Percentiles rank a stretch among this genome's conserved stretches.
phyloP scores from a whole-genome alignment of 1,140 invertebrate genomes.

The Drosophila nikananu region DNA sequence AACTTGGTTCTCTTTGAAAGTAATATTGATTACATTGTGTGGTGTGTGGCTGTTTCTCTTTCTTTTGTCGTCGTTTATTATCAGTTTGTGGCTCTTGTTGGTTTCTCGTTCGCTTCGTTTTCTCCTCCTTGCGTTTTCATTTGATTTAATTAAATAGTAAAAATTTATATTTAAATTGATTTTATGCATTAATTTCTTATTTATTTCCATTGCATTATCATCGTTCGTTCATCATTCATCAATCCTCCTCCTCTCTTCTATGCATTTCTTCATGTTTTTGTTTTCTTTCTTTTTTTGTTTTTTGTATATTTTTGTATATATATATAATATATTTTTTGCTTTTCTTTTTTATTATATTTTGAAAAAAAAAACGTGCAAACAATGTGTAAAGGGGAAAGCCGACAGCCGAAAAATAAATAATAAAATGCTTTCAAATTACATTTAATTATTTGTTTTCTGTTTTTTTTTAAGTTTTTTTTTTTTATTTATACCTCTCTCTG shows the following conservation, averaged over 20 bases:
- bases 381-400: slow-evolving; percentile 95
- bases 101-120: slow-evolving; percentile 28
- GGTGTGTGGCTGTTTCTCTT: slow-evolving; percentile 23
- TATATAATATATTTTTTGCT: slow-evolving; percentile 38
- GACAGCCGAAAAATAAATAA: slow-evolving; percentile 87
- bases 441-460: slow-evolving; percentile 71
- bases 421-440: slow-evolving; percentile 82
- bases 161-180: slow-evolving; percentile 80
- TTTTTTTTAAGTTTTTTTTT: slow-evolving; percentile 21
- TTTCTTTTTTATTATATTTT: slow-evolving; percentile 59
- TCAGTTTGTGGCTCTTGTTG: slow-evolving; percentile 62
- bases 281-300: slow-evolving; percentile 28
- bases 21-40: slow-evolving; percentile 34
- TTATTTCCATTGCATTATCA: slow-evolving; percentile 66
- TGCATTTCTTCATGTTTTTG: slow-evolving; percentile 23
- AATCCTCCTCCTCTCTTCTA: slow-evolving; percentile 46
- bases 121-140: slow-evolving; percentile 38
- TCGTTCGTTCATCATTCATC: slow-evolving; percentile 42
- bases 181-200: slow-evolving; percentile 81
- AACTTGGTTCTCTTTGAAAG: not conserved
- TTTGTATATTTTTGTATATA: slow-evolving; percentile 48
- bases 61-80: slow-evolving; percentile 52
- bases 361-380: slow-evolving; percentile 90
- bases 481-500: slow-evolving; percentile 26
- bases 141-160: slow-evolving; percentile 78